phyloP scores from a whole-genome alignment of 2,113 vertebrate species.

The Eptesicus fuscus region DNA sequence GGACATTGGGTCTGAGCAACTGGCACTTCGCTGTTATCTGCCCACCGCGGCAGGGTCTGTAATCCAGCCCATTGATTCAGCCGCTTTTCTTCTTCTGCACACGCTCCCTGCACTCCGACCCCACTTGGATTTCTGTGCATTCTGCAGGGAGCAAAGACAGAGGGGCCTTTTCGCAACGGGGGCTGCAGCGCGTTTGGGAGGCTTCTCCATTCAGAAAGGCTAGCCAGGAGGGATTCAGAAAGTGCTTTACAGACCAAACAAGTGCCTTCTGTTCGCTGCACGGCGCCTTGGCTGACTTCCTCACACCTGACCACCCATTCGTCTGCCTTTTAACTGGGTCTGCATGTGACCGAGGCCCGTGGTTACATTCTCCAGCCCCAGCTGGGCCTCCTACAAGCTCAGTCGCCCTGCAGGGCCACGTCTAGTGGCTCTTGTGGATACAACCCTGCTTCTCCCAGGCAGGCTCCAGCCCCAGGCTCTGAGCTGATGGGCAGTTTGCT shows the following conservation, averaged over 20 bases:
- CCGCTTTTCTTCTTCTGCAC: slow-evolving; percentile 49
- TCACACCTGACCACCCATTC: slow-evolving; percentile 80
- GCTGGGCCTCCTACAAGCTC: slow-evolving; percentile 69
- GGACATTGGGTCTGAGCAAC: slow-evolving; percentile 13
- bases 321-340: slow-evolving; percentile 80
- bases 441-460: slow-evolving; percentile 20
- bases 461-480: slow-evolving; percentile 63
- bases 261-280: slow-evolving; percentile 72
- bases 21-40: slow-evolving; percentile 31
- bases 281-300: slow-evolving; percentile 75
- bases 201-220: slow-evolving; percentile 63
- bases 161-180: slow-evolving; percentile 59
- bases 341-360: slow-evolving; percentile 64
- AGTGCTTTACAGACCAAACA: slow-evolving; percentile 74
- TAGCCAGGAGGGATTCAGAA: slow-evolving; percentile 73
- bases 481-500: slow-evolving; percentile 58
- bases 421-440: slow-evolving; percentile 63
- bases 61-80: slow-evolving; percentile 73
- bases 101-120: slow-evolving; percentile 50
- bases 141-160: slow-evolving; percentile 73
- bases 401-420: slow-evolving; percentile 64
- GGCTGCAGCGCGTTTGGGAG: slow-evolving; percentile 62
- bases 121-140: slow-evolving; percentile 71
- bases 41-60: slow-evolving; percentile 45
- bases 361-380: slow-evolving; percentile 67